Percentiles rank a stretch among this genome's conserved stretches.
phyloP scores from a whole-genome alignment of 1,140 invertebrate species.

The Dufourea novaeangliae region DNA sequence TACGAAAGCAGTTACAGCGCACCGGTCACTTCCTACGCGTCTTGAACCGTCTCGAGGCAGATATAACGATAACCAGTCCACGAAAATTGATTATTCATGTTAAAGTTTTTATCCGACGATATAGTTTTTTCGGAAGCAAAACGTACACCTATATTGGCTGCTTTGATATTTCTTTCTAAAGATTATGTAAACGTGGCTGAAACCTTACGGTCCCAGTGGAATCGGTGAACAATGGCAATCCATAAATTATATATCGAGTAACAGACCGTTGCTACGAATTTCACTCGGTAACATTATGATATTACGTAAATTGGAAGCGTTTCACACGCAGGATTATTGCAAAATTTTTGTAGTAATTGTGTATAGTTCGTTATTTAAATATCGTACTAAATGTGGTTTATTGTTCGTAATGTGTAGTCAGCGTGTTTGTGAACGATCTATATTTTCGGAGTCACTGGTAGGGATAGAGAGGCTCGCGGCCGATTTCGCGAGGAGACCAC shows the following conservation, averaged over 20 bases:
- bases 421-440: no score
- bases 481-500: conserved; percentile 40
- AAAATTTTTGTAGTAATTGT: no score
- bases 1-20: conserved; percentile 49
- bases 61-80: neutral
- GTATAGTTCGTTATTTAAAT: no score
- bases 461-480: no score
- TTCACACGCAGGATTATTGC: no score
- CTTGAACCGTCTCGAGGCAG: neutral
- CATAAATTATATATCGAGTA: neutral
- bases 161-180: neutral
- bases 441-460: neutral
- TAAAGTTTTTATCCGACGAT: neutral
- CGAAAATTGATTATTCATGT: neutral
- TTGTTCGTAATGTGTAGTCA: no score
- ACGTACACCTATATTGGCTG: neutral
- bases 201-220: no score
- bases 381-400: no score
- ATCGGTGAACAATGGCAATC: neutral
- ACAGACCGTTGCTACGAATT: neutral
- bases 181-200: conserved; percentile 1
- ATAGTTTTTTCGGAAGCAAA: neutral
- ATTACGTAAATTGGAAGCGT: neutral
- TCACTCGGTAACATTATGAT: neutral
- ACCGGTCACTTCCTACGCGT: conserved; percentile 56